phyloP scores from a whole-genome alignment of 2,113 vertebrate genomes.

The Nannospalax galili region DNA sequence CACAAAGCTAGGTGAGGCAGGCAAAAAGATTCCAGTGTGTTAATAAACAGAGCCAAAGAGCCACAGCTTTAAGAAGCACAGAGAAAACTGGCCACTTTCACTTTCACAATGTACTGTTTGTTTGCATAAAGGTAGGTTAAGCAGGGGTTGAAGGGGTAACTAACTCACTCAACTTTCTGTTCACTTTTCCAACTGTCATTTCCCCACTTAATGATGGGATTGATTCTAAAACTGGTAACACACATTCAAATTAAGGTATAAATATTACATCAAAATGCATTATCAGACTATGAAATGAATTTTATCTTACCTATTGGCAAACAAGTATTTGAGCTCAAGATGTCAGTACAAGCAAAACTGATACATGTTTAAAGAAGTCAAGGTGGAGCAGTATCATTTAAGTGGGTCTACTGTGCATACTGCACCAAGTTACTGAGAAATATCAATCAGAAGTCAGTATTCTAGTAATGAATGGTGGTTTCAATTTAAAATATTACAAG shows the following conservation, averaged over 20 bases:
- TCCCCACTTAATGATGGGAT: constrained; percentile 16
- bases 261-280: background rate
- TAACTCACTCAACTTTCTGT: background rate
- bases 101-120: constrained; percentile 34
- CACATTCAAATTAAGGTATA: background rate
- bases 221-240: constrained; percentile 25
- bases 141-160: background rate
- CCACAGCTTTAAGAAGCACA: constrained; percentile 35
- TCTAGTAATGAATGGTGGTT: background rate
- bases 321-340: constrained; percentile 51
- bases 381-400: background rate
- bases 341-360: background rate
- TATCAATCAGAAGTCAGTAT: background rate
- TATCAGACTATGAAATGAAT: background rate
- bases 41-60: background rate
- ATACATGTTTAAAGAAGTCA: background rate
- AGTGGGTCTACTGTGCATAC: background rate
- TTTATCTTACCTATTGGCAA: background rate
- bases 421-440: constrained; percentile 30
- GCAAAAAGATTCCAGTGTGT: background rate
- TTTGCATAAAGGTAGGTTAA: background rate
- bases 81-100: constrained; percentile 16
- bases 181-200: background rate
- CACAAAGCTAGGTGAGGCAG: background rate
- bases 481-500: constrained; percentile 43